Base-by-base conservation (phyloP, 1,140 invertebrate genomes). In the Pararge aegeria region DNA sequence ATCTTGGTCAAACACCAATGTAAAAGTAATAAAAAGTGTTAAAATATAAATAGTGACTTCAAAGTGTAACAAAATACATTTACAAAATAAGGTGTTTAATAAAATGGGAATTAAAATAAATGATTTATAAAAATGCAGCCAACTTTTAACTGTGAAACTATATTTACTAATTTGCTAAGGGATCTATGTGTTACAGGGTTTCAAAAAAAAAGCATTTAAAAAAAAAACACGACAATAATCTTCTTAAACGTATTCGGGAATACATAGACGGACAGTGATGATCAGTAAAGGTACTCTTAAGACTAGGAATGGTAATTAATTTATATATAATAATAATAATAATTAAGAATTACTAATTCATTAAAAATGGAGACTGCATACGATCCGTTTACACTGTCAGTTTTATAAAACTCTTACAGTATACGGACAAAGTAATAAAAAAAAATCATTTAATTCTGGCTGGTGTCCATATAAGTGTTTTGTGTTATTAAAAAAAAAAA, bases 151-250 rank as follows among this genome's bases (percentile, higher is more conserved):
- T 68, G 71, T 73, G 73, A 69, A 66, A 70, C 42, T 57, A 72
- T 68, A 58, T 60, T 61, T 48, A 83, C 80, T 86, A 88, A 83
- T 80, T 78, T 72, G 83, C 85, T 88, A 88, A 82, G 83, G 85
- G 83, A 67, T 74, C 81, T 84, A 87, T 75, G 63, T 61, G 66
- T 70, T 83, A 82, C 85, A 88, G 85, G 85, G 85, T 78, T 72
- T 83, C 13, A 38, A 65, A 63, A 71, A 61, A 42, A 46, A 68
- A 71, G 19, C 48, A 15, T 21, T 71, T 68, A 34, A 34, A 63
- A 73, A 61, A 30, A 20, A 30, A 51, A 67, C 54, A 51, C 20
- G 34, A 60, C 49, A 72, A 75, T 60, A 50, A 48, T 68, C 60
- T 55, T 66, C 59, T 55, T 42, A 70, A 61, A 46, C 42, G 18